Evolutionary conservation across 1,140 invertebrate species (phyloP).

Genomic region (Dinothrombium tinctorium): DNA sequence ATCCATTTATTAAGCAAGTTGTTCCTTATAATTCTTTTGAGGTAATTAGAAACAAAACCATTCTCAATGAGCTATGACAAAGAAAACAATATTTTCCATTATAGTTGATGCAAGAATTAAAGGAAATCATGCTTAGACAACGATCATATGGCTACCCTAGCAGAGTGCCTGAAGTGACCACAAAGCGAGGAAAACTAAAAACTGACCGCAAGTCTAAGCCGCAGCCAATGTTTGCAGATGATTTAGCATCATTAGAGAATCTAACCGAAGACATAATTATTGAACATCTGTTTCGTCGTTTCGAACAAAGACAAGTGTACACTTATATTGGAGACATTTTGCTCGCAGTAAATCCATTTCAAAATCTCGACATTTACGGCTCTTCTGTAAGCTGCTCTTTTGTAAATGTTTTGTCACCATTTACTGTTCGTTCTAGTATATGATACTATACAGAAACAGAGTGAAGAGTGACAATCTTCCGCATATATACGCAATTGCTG

Average conservation of each 20-base stretch:
- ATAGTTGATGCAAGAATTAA: conserved; percentile 33
- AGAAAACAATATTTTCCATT: conserved; percentile 2
- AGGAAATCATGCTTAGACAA: conserved; percentile 28
- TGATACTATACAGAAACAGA: conserved; percentile 36
- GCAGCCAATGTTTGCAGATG: conserved; percentile 47
- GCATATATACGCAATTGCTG: conserved; percentile 62
- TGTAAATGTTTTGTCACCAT: not conserved
- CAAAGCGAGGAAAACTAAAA: conserved; percentile 54
- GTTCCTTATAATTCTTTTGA: conserved; percentile 32
- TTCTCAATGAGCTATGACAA: not conserved
- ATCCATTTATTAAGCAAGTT: conserved; percentile 63
- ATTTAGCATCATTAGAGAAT: conserved; percentile 48
- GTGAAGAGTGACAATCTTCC: conserved; percentile 47
- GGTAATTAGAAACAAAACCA: conserved; percentile 20
- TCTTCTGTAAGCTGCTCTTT: not conserved
- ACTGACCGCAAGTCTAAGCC: conserved; percentile 41
- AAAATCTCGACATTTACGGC: conserved; percentile 45
- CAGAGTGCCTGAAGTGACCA: conserved; percentile 44
- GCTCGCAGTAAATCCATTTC: conserved; percentile 60
- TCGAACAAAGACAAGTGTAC: conserved; percentile 38
- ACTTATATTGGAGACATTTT: conserved; percentile 70
- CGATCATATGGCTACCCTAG: conserved; percentile 16
- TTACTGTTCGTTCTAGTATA: not conserved
- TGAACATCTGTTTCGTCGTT: not conserved
- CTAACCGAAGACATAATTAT: conserved; percentile 32